These are phyloP conservation scores for Verasper variegatus DNA, from an alignment of 2,113 vertebrate genomes.

Conservation along the genomic window DNA sequence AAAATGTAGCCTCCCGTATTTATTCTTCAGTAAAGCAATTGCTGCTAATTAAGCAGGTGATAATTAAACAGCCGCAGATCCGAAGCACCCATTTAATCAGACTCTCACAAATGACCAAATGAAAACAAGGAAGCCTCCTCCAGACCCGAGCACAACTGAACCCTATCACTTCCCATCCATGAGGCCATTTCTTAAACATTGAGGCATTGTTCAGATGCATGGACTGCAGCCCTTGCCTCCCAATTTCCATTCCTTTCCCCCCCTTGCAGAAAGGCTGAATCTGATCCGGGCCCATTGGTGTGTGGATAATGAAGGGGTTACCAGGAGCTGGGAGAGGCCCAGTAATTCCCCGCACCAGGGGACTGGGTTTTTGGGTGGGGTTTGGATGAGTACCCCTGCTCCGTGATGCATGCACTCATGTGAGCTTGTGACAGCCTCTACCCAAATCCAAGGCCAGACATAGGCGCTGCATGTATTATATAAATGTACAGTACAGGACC, in stretches of 20 bases:
- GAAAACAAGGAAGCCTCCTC: constrained; percentile 38
- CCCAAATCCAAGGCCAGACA: constrained; percentile 82
- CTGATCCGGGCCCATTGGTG: constrained; percentile 86
- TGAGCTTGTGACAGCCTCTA: constrained; percentile 82
- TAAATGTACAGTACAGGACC: constrained; percentile 65
- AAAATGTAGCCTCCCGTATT: constrained; percentile 10
- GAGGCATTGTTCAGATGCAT: constrained; percentile 84
- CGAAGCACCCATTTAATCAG: constrained; percentile 9
- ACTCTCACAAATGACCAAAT: constrained; percentile 38
- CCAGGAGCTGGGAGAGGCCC: constrained; percentile 85
- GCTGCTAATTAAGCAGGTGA: constrained; percentile 35
- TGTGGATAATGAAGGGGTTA: constrained; percentile 89
- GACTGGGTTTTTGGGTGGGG: constrained; percentile 84
- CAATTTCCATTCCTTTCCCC: constrained; percentile 80
- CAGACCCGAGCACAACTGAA: constrained; percentile 50
- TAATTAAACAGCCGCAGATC: constrained; percentile 32
- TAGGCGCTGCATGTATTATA: constrained; percentile 73
- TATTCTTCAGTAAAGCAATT: constrained; percentile 28
- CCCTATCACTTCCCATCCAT: constrained; percentile 65
- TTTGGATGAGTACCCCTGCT: constrained; percentile 85
- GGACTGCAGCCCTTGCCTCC: constrained; percentile 73
- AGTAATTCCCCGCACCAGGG: constrained; percentile 86
- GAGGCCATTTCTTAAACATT: constrained; percentile 78
- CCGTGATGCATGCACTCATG: constrained; percentile 85
- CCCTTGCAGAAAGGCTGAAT: constrained; percentile 79